Percentiles rank a stretch among this genome's conserved stretches.
These are phyloP conservation scores for Pterocles gutturalis DNA, from an alignment of 2,113 vertebrate genomes.

Conservation along the genomic window DNA sequence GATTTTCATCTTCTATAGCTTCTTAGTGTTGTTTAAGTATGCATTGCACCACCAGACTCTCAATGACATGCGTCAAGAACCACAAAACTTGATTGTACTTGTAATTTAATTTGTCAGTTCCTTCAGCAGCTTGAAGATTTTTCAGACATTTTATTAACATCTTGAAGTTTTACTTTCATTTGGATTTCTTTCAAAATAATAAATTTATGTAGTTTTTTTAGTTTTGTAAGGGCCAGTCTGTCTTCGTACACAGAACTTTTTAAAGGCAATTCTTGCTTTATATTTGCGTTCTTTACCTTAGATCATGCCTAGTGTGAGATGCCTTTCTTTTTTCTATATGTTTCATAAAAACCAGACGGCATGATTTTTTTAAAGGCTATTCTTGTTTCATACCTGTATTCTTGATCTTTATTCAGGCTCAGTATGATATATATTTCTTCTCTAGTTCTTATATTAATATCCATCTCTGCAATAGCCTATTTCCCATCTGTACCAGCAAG, in stretches of 20 bases:
- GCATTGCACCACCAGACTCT: neutral
- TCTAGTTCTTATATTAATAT: neutral
- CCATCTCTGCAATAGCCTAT: neutral
- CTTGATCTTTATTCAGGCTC: neutral
- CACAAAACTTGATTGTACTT: neutral
- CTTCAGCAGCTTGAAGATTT: neutral
- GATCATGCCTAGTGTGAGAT: neutral
- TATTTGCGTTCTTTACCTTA: neutral
- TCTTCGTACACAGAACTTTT: neutral
- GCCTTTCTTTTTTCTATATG: neutral
- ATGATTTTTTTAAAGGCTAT: neutral
- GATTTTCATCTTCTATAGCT: neutral
- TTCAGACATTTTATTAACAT: neutral
- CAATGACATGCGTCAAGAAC: neutral
- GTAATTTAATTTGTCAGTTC: neutral
- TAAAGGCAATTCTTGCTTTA: neutral
- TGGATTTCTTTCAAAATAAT: neutral
- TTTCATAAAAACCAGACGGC: neutral
- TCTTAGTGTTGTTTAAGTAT: neutral
- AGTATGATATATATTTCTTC: neutral
- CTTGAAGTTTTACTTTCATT: neutral
- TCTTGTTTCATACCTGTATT: neutral
- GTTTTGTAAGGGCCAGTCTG: neutral
- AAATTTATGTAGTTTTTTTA: rapidly evolving
- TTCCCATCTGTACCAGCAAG: neutral